These are phyloP conservation scores for Shargacucullia verbasci DNA, from an alignment of 2,888 invertebrate species.

Conservation along the genomic window DNA sequence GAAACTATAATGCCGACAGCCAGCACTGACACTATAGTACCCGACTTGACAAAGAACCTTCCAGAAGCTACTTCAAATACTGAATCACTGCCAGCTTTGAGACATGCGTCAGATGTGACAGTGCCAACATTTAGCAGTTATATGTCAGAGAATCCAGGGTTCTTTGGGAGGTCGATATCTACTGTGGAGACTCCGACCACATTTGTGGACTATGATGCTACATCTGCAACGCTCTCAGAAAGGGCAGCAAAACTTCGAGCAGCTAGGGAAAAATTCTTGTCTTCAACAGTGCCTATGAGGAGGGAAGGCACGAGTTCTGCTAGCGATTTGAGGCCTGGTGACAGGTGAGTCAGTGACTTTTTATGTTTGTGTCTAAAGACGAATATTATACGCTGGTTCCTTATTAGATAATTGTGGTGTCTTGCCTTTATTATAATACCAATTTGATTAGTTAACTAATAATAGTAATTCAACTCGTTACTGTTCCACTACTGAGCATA, in stretches of 20 bases:
- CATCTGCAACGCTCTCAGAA: slow-evolving; percentile 78
- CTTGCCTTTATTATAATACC: no score
- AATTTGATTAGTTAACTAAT: no score
- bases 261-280: slow-evolving; percentile 93
- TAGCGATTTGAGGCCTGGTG: slow-evolving; percentile 80
- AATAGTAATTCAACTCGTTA: no score
- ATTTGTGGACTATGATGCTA: slow-evolving; percentile 62
- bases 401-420: no score
- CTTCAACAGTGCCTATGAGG: slow-evolving; percentile 82
- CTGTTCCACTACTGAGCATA: no score
- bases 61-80: slow-evolving; percentile 57
- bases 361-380: no score
- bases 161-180: slow-evolving; percentile 77
- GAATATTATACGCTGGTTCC: no score
- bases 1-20: slow-evolving; percentile 74
- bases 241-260: slow-evolving; percentile 90
- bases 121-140: slow-evolving; percentile 75
- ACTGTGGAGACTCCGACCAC: slow-evolving; percentile 65
- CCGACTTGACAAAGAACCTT: slow-evolving; percentile 64
- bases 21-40: slow-evolving; percentile 81
- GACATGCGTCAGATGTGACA: slow-evolving; percentile 75
- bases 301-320: slow-evolving; percentile 83
- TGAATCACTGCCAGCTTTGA: slow-evolving; percentile 64
- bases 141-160: slow-evolving; percentile 68
- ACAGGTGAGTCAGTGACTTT: slow-evolving; percentile 80